Evolutionary conservation across 2,888 invertebrate species (phyloP).

Genomic region (Acleris emargana): DNA sequence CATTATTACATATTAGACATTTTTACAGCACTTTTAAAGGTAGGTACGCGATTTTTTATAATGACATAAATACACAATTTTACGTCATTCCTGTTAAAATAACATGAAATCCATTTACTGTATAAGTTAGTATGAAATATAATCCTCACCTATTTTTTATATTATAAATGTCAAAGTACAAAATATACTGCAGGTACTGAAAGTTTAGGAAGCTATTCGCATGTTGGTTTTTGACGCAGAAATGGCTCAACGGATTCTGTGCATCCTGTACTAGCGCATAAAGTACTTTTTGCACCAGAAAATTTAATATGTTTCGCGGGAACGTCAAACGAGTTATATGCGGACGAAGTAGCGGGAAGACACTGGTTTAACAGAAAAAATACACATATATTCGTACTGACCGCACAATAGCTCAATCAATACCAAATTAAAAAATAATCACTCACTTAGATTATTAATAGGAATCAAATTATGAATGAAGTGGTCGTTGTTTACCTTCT

Average conservation of each 20-base stretch:
- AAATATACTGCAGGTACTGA: background rate
- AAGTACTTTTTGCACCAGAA: no score
- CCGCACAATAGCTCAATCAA: slow-evolving; percentile 9
- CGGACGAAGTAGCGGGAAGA: no score
- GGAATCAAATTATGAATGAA: slow-evolving; percentile 55
- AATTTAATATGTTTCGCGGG: no score
- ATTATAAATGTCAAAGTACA: background rate
- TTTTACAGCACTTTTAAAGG: slow-evolving; percentile 6
- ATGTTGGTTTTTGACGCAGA: no score
- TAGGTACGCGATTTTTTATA: background rate
- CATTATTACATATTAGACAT: slow-evolving; percentile 20
- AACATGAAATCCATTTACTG: no score
- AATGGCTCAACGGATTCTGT: no score
- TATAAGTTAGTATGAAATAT: no score
- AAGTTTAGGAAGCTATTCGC: background rate
- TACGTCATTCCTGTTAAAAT: no score
- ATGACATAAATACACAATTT: no score
- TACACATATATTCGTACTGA: background rate
- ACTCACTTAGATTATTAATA: slow-evolving; percentile 14
- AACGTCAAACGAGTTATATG: no score
- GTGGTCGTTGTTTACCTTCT: slow-evolving; percentile 44
- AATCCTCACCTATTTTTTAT: background rate
- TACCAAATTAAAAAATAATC: slow-evolving; percentile 22
- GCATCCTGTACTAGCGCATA: no score
- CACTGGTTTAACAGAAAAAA: background rate